Base-by-base conservation (phyloP, 2,888 invertebrate genomes). In the Neoascia interrupta region DNA sequence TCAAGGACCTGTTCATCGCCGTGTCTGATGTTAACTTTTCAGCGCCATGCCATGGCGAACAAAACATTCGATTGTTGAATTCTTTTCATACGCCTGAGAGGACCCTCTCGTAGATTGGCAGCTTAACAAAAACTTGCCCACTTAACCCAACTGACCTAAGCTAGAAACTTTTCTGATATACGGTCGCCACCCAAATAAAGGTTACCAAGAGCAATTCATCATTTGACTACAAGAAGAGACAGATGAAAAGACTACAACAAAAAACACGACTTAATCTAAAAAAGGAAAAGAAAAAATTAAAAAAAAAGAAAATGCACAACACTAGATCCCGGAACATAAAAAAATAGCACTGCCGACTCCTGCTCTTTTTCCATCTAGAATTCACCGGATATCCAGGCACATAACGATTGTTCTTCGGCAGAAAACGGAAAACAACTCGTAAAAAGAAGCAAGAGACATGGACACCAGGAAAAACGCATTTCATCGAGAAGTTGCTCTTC, bases 381-480 rank as follows among this genome's bases (percentile, higher is more conserved):
- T 54, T 47, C 54, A 56, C 47, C 63, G 63, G 54, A 63, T 72
- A 31, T 45, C 23, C 26, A 43, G 10, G 10, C 6, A 19, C 45
- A 34, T 13, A 61, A 19, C 47, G 3, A 23, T 47, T 47, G 60
- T 19, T 61, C 60, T 4, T 36, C 26, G 23, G 18, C 36, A 19
- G 2, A 13, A 15, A 21, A 10, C 37, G 28, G 21, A 41, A 28
- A 19, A 51, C 39, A 18, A 5, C n/a, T 36, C 13, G 36, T 21
- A 31, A 31, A 21, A 15, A 15, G n/a, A n/a, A 21, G 47, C 23
- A 23, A 34, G 16, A 21, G 15, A 66, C 43, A 36, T 19, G 19
- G 26, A 56, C 15, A 51, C 18, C 18, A 54, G 16, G 8, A 34
- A 58, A 66, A 70, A 70, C 56, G 56, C 63, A 64, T 64, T 70